A percentile compares a stretch with the other conserved stretches of the same genome.
These are phyloP conservation scores for Cheilosia grossa DNA, from an alignment of 2,888 invertebrate species.

Conservation along the genomic window DNA sequence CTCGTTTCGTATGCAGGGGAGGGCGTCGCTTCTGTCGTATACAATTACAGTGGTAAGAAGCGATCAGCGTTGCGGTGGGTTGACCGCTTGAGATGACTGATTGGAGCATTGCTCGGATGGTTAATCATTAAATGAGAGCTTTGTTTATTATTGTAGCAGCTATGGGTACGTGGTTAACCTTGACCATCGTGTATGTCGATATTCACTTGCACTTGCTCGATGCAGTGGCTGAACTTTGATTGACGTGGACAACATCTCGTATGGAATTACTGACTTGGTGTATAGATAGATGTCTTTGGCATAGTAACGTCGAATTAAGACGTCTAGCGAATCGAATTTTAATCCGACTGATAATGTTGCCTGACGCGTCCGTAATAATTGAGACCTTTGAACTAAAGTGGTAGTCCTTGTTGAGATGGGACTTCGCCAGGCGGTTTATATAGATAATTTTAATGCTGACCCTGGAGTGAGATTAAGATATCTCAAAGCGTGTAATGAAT, in stretches of 20 bases:
- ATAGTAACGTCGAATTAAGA: conserved; percentile 13
- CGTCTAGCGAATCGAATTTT: neutral
- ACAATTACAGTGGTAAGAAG: conserved; percentile 51
- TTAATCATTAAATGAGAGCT: conserved; percentile 33
- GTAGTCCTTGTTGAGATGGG: conserved; percentile 29
- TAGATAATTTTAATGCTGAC: neutral
- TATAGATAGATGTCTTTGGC: neutral
- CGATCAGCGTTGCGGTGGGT: conserved; percentile 16
- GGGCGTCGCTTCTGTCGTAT: conserved; percentile 7
- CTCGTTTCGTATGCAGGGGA: conserved; percentile 44
- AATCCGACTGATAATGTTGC: neutral
- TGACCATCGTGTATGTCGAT: conserved; percentile 34
- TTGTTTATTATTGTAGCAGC: conserved; percentile 1
- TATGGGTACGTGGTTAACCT: conserved; percentile 39
- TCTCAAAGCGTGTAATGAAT: no score
- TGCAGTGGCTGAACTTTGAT: neutral
- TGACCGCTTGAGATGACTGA: conserved; percentile 46
- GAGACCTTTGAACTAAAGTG: conserved; percentile 29
- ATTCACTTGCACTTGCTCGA: conserved; percentile 48
- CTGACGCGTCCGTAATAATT: conserved; percentile 26
- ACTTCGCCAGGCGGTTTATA: neutral
- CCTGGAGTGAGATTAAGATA: neutral
- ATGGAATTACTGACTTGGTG: neutral
- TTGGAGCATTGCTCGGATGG: conserved; percentile 54
- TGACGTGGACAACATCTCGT: neutral